These are phyloP conservation scores for Luffia ferchaultella DNA, from an alignment of 2,888 invertebrate genomes.

Conservation along the genomic window DNA sequence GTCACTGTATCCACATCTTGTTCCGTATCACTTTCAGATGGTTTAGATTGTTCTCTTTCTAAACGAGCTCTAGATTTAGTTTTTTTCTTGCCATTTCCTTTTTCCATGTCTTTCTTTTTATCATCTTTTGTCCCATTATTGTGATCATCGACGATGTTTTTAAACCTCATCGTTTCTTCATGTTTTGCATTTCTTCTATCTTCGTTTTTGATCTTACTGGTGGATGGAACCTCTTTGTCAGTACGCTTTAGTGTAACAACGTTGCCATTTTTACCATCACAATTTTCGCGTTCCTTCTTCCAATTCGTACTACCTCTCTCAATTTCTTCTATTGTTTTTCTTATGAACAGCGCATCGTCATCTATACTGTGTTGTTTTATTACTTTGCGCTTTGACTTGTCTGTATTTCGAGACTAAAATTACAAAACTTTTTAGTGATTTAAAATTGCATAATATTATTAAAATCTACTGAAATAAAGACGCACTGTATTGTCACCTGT, in stretches of 20 bases:
- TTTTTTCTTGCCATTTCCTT: conserved; percentile 51
- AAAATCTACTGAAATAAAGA: not conserved
- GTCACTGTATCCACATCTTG: conserved; percentile 56
- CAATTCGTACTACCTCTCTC: conserved; percentile 46
- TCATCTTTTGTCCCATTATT: conserved; percentile 27
- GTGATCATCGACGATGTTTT: conserved; percentile 31
- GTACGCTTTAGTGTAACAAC: not conserved
- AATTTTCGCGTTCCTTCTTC: conserved; percentile 29
- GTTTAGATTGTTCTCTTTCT: conserved; percentile 57
- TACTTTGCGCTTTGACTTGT: conserved; percentile 34
- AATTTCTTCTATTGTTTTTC: conserved; percentile 57
- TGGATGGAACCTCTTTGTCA: conserved; percentile 25
- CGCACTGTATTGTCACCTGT: conserved; percentile 33
- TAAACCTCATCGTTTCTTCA: conserved; percentile 20
- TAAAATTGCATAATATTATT: conserved; percentile 4
- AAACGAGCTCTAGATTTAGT: conserved; percentile 50
- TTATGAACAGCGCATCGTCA: conserved; percentile 54
- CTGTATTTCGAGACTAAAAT: conserved; percentile 31
- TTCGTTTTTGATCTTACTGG: conserved; percentile 18
- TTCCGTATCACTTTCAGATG: conserved; percentile 57
- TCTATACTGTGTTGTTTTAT: conserved; percentile 50
- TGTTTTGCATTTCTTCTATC: not conserved
- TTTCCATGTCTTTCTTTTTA: conserved; percentile 42
- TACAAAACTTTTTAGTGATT: not conserved
- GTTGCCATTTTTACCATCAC: conserved; percentile 7